A percentile compares a stretch with the other conserved stretches of the same genome.
Evolutionary conservation across 2,888 invertebrate species (phyloP).

Genomic region (Microctonus brassicae): DNA sequence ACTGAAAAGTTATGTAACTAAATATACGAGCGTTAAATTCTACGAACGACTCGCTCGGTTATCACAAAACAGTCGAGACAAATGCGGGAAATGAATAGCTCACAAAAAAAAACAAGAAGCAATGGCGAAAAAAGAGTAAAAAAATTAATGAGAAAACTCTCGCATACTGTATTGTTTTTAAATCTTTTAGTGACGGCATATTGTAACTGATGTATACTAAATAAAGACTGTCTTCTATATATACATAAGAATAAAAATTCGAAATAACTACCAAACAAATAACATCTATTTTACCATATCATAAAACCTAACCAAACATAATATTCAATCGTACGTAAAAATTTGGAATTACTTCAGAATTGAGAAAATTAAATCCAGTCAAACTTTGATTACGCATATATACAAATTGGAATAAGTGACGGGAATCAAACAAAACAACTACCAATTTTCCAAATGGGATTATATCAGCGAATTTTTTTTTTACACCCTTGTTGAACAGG

Average conservation of each 20-base stretch:
- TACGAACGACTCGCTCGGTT: background rate
- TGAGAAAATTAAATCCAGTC: background rate
- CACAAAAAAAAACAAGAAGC: background rate
- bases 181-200: background rate
- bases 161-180: background rate
- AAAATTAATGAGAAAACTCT: background rate
- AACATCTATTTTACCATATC: too few relatives aligned
- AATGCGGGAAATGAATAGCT: slow-evolving; percentile 19
- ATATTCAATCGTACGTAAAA: background rate
- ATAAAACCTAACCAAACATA: background rate
- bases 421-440: background rate
- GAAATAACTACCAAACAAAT: too few relatives aligned
- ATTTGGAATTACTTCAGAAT: background rate
- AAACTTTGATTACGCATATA: background rate
- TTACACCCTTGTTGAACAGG: slow-evolving; percentile 23
- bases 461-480: background rate
- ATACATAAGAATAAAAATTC: too few relatives aligned
- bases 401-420: background rate
- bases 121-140: background rate
- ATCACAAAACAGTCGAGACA: background rate
- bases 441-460: background rate
- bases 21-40: slow-evolving; percentile 17
- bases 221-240: too few relatives aligned
- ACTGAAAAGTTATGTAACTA: slow-evolving; percentile 12
- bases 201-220: background rate